These are phyloP conservation scores for Caenorhabditis sulstoni DNA, from an alignment of 2,888 invertebrate species.

Conservation along the genomic window DNA sequence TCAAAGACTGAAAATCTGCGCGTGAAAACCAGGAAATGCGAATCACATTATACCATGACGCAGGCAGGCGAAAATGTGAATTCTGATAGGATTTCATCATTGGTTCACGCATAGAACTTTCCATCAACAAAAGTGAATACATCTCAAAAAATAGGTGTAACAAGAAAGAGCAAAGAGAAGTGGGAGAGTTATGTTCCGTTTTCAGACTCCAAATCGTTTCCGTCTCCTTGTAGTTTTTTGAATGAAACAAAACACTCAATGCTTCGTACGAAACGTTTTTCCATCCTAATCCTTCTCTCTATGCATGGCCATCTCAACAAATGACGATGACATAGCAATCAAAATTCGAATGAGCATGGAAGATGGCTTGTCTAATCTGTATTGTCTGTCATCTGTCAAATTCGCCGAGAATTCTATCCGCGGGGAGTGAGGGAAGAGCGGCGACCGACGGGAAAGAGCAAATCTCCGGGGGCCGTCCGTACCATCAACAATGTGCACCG, in stretches of 20 bases:
- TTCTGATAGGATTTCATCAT: slow-evolving; percentile 3
- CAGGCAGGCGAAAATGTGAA: slow-evolving; percentile 11
- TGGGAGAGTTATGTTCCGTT: too few species aligned
- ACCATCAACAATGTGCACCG: slow-evolving; percentile 1
- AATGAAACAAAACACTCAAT: too few species aligned
- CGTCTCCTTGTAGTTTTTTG: not conserved
- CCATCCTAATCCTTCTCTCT: not conserved
- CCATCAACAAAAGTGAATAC: not conserved
- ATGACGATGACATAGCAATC: slow-evolving; percentile 14
- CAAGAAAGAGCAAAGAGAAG: too few species aligned
- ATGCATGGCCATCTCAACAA: not conserved
- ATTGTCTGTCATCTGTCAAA: slow-evolving; percentile 26
- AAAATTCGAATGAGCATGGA: slow-evolving; percentile 21
- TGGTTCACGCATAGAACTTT: not conserved
- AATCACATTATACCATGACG: slow-evolving; percentile 39
- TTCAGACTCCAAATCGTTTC: not conserved
- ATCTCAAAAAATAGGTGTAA: not conserved
- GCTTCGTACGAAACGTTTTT: too few species aligned
- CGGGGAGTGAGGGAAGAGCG: not conserved
- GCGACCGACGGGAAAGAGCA: not conserved
- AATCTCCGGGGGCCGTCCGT: slow-evolving; percentile 7
- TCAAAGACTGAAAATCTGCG: slow-evolving; percentile 40
- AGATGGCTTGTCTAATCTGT: slow-evolving; percentile 4
- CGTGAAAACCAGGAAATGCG: slow-evolving; percentile 39
- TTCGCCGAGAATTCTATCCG: not conserved